Evolutionary conservation across 2,113 vertebrate species (phyloP).

Genomic region (Agapornis roseicollis): DNA sequence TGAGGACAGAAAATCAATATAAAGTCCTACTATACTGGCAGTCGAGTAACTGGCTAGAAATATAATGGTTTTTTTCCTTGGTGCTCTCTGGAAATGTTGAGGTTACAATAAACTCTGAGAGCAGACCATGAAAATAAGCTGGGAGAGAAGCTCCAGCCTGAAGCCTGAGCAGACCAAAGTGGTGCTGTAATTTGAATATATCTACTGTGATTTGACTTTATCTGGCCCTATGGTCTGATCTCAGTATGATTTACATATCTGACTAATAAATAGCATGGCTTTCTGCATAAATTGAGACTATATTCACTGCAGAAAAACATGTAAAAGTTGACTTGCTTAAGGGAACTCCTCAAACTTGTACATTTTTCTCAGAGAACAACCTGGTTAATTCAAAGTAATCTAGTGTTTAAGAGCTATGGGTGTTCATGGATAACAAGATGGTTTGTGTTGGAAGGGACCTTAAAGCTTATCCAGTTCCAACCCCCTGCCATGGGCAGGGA

Average conservation of each 20-base stretch:
- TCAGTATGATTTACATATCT: background rate
- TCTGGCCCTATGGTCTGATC: background rate
- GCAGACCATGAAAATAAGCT: background rate
- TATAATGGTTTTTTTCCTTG: background rate
- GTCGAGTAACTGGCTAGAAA: slow-evolving; percentile 34
- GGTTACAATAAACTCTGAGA: background rate
- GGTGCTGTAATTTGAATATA: background rate
- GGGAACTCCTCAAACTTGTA: background rate
- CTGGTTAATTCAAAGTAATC: background rate
- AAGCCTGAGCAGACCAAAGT: background rate
- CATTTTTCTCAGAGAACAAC: background rate
- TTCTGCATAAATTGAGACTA: background rate
- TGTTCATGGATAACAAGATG: background rate
- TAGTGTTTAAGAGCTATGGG: background rate
- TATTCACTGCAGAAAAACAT: background rate
- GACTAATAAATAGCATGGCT: background rate
- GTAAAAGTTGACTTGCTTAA: background rate
- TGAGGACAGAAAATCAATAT: slow-evolving; percentile 66
- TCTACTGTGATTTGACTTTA: background rate
- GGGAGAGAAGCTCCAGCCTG: background rate
- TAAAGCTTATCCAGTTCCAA: background rate
- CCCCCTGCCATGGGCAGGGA: background rate
- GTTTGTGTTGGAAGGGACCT: background rate
- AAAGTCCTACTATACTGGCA: background rate
- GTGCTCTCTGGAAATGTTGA: slow-evolving; percentile 12